These are phyloP conservation scores for Trachelipus rathkii DNA, from an alignment of 1,140 invertebrate genomes.

Conservation along the genomic window DNA sequence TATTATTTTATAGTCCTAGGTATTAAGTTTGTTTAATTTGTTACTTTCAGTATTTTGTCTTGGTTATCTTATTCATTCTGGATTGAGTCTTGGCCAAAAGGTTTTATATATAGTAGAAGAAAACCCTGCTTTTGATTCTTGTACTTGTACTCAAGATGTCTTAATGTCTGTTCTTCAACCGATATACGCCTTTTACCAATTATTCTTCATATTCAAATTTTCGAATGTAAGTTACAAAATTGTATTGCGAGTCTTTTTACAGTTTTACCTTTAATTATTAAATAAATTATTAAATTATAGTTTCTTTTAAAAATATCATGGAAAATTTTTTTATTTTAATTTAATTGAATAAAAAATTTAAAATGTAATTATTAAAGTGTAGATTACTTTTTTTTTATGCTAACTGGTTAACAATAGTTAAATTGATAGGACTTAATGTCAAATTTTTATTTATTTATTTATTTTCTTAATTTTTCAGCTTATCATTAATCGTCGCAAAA, in stretches of 20 bases:
- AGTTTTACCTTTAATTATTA: too few species aligned
- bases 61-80: conserved; percentile 65
- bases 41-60: conserved; percentile 62
- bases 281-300: too few species aligned
- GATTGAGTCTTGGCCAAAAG: conserved; percentile 62
- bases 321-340: too few species aligned
- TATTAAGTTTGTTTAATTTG: not conserved
- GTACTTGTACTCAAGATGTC: conserved; percentile 54
- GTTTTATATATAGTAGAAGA: conserved; percentile 56
- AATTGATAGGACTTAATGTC: too few species aligned
- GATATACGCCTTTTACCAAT: conserved; percentile 64
- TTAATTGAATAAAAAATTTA: too few species aligned
- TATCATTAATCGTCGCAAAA: conserved; percentile 59
- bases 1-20: too few species aligned
- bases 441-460: not conserved
- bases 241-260: too few species aligned
- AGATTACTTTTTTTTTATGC: too few species aligned
- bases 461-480: conserved; percentile 51
- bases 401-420: too few species aligned
- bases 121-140: conserved; percentile 52
- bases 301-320: too few species aligned
- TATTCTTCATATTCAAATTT: conserved; percentile 72
- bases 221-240: conserved; percentile 60
- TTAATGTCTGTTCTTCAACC: conserved; percentile 61
- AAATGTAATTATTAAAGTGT: too few species aligned